These are phyloP conservation scores for Morpho achilles DNA, from an alignment of 2,888 invertebrate genomes.

Conservation along the genomic window DNA sequence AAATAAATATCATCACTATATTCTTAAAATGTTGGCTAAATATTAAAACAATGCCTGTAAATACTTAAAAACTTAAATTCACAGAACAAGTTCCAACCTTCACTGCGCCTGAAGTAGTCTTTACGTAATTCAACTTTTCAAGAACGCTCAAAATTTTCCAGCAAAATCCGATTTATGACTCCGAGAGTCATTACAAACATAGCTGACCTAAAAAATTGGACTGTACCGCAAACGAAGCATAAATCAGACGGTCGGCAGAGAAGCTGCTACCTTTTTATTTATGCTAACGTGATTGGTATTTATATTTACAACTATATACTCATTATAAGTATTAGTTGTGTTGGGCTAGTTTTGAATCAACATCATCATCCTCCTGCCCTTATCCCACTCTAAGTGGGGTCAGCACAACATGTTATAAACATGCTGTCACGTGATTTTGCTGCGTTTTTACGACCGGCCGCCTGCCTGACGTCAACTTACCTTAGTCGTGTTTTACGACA, in stretches of 20 bases:
- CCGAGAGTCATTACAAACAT: constrained; percentile 4
- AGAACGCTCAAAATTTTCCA: constrained; percentile 9
- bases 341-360: no score
- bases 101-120: constrained; percentile 1
- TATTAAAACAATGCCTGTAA: neutral
- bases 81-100: constrained; percentile 1
- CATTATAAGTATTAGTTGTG: no score
- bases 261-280: neutral
- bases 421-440: no score
- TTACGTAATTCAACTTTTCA: constrained; percentile 6
- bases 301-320: neutral
- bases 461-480: no score
- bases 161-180: constrained; percentile 9
- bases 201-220: constrained; percentile 5
- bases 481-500: no score
- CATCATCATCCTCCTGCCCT: no score
- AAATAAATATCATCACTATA: neutral
- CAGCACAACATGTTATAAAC: no score
- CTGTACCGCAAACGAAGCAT: constrained; percentile 1
- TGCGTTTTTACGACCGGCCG: no score
- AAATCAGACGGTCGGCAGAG: neutral
- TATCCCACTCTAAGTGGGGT: no score
- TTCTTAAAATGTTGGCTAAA: neutral
- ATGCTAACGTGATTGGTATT: neutral
- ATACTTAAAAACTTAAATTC: constrained; percentile 5